Base-by-base conservation (phyloP, 2,888 invertebrate species). In the Operophtera brumata region DNA sequence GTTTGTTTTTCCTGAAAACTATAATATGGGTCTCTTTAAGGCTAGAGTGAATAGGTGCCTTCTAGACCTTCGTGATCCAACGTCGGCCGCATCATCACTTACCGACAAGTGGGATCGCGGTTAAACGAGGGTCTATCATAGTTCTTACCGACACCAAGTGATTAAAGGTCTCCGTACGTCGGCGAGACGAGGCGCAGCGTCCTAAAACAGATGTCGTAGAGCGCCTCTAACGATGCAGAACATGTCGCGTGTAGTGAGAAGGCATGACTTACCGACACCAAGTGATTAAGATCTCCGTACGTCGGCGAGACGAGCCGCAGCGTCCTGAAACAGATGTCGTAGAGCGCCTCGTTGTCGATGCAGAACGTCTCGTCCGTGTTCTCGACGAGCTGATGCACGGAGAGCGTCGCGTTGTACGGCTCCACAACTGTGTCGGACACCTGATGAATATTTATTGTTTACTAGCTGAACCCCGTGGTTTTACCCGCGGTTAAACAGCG, bases 191-290 rank as follows among this genome's bases (percentile, higher is more conserved):
- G 91, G 70, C 96, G 93, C 62, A 97, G 86, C 1, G 96, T 97
- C 58, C 96, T 91, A 92, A 96, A 96, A 91, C 96, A 96, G 75
- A 96, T 96, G 83, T 96, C 96, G 84, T 96, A 96, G 9, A 96
- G 91, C 45, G 96, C 96, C 78, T 96, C 96, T 96, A 87, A 96
- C 96, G 74, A 96, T 96, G 78, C 96, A 96, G 84, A 94, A 96
- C 0, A 96, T 96, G 76, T 96, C 95, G 73, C 8, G 96, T 96
- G 82, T 96, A n/a, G n/a, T n/a, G n/a, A n/a, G n/a, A n/a, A n/a
- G n/a, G n/a, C n/a, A n/a, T n/a, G 10, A 70, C 92, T 90, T 66
- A 93, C 93, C 60, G 95, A 95, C 20, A 96, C 96, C 57, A 97
- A 91, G 90, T 97, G 95, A 86, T 97, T 97, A 55, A 97, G 89